Conservation (phyloP, 2,797 vertebrate genomes). For the Melanotaenia boesemani region DNA sequence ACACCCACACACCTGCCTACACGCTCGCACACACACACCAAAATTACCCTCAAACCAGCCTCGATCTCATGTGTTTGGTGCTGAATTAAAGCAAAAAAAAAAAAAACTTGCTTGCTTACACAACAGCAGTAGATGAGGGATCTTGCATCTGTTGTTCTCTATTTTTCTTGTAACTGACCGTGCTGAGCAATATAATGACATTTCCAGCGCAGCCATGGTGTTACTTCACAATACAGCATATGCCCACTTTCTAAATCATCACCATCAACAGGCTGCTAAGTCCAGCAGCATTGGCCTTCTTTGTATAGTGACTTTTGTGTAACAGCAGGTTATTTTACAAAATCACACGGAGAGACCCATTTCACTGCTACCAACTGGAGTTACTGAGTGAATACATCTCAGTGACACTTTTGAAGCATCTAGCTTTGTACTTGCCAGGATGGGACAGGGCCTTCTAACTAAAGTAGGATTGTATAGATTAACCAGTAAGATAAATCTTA, state of each 20-base stretch:
- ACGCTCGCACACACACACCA: slow-evolving; percentile 19
- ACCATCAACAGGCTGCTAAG: slow-evolving; percentile 5
- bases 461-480: not conserved
- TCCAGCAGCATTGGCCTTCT: not conserved
- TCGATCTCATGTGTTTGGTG: slow-evolving; percentile 24
- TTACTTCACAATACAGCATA: not conserved
- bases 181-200: not conserved
- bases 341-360: not conserved
- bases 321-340: not conserved
- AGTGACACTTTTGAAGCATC: not conserved
- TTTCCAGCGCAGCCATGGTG: not conserved
- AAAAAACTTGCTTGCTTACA: slow-evolving; percentile 35
- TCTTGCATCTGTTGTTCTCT: slow-evolving; percentile 3
- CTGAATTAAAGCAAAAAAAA: slow-evolving; percentile 38
- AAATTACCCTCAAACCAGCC: slow-evolving; percentile 43
- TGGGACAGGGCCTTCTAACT: not conserved
- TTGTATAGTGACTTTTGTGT: not conserved
- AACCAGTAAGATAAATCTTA: slow-evolving; percentile 7
- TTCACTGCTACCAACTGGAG: not conserved
- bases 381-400: not conserved
- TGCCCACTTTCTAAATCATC: slow-evolving; percentile 5
- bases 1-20: slow-evolving; percentile 24
- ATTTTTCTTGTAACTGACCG: slow-evolving; percentile 7
- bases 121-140: slow-evolving; percentile 34
- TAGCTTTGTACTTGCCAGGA: not conserved